A percentile compares a stretch with the other conserved stretches of the same genome.
phyloP scores from a whole-genome alignment of 2,797 vertebrate species.

The Microcaecilia unicolor region DNA sequence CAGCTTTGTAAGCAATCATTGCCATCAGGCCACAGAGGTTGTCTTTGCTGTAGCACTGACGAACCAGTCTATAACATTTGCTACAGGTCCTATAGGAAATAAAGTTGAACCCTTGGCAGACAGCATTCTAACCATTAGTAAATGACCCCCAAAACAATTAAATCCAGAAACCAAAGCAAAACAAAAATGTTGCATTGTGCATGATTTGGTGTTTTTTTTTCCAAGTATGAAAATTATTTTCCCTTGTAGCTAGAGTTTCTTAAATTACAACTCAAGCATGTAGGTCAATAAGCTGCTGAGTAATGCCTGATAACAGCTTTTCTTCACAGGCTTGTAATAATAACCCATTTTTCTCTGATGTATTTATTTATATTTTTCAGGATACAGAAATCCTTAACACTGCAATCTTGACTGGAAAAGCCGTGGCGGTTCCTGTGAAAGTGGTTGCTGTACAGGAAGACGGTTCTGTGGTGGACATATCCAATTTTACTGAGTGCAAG shows the following conservation, averaged over 20 bases:
- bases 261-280: not conserved
- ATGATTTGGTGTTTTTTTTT: no score
- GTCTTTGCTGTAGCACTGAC: no score
- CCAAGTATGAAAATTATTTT: not conserved
- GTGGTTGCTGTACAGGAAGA: slow-evolving; percentile 56
- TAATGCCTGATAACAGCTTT: accelerated
- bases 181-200: no score
- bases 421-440: slow-evolving; percentile 49
- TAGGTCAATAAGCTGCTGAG: accelerated
- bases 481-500: slow-evolving; percentile 44
- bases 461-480: slow-evolving; percentile 50
- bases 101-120: no score
- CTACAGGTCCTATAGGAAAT: no score
- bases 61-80: no score
- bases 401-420: slow-evolving; percentile 55
- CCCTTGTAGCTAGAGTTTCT: not conserved
- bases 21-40: no score
- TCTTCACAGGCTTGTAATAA: no score
- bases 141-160: no score
- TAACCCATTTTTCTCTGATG: accelerated
- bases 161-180: not conserved
- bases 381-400: slow-evolving; percentile 61
- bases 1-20: no score
- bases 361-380: no score
- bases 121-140: no score